phyloP scores from a whole-genome alignment of 2,888 invertebrate species.

The Drymonia ruficornis region DNA sequence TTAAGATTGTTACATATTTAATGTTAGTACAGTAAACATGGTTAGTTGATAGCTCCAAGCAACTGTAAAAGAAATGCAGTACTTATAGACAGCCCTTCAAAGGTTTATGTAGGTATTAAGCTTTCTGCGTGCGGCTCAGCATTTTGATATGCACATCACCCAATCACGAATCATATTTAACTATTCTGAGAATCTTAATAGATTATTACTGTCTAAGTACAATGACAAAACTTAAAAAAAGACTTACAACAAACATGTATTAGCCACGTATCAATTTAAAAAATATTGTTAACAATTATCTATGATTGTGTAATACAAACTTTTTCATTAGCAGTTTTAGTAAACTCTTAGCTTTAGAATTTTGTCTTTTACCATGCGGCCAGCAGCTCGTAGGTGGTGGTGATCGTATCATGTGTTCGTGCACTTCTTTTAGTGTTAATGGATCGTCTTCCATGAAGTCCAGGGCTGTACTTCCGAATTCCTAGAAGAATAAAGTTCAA shows the following conservation, averaged over 20 bases:
- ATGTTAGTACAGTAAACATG: not conserved
- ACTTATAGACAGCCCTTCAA: not conserved
- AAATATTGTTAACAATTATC: conserved; percentile 1
- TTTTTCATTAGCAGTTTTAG: conserved; percentile 4
- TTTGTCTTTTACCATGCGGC: conserved; percentile 81
- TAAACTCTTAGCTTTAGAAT: conserved; percentile 7
- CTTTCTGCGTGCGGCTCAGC: no score
- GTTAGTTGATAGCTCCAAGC: not conserved
- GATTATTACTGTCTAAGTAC: no score
- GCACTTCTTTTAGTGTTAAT: conserved; percentile 90
- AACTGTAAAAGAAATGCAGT: not conserved
- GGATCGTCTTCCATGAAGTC: conserved; percentile 88
- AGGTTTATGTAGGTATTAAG: no score
- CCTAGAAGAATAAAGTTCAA: conserved; percentile 54
- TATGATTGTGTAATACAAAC: conserved; percentile 5
- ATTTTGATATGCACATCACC: no score
- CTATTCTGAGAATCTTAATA: no score
- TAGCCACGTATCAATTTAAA: not conserved
- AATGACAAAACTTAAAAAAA: no score
- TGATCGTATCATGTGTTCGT: conserved; percentile 92
- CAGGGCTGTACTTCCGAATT: conserved; percentile 78
- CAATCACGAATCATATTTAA: no score
- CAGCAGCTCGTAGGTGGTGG: conserved; percentile 91
- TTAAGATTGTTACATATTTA: not conserved
- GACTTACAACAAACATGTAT: not conserved